Conservation (phyloP, 2,113 vertebrate genomes). For the Ailurus styani region DNA sequence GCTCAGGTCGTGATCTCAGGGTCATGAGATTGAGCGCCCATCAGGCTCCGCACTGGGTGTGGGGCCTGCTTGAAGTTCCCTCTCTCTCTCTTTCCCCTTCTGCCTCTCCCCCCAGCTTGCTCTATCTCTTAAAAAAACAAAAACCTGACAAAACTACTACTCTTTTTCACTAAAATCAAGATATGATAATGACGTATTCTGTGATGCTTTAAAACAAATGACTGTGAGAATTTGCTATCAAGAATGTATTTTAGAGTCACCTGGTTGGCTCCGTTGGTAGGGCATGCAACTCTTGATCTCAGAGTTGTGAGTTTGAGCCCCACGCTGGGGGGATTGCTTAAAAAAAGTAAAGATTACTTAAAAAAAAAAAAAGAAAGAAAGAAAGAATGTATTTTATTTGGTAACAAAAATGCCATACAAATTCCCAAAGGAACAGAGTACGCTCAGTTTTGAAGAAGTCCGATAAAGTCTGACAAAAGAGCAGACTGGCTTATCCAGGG, state of each 20-base stretch:
- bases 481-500: neutral
- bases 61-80: neutral
- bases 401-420: conserved; percentile 14
- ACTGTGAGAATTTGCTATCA: conserved; percentile 7
- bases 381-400: neutral
- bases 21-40: neutral
- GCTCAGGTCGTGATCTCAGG: neutral
- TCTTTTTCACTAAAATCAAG: conserved; percentile 26
- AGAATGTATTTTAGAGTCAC: neutral
- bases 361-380: neutral
- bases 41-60: neutral
- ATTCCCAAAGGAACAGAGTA: conserved; percentile 20
- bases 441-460: neutral
- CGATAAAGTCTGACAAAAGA: neutral
- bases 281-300: neutral
- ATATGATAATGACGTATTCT: neutral
- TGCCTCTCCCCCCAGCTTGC: neutral
- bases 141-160: neutral
- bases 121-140: too few species aligned
- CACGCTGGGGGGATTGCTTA: neutral
- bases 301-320: neutral
- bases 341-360: neutral
- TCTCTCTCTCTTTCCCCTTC: neutral
- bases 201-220: conserved; percentile 14
- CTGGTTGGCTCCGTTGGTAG: neutral